Base-by-base conservation (phyloP, 2,113 vertebrate genomes). In the Capricornis sumatraensis region DNA sequence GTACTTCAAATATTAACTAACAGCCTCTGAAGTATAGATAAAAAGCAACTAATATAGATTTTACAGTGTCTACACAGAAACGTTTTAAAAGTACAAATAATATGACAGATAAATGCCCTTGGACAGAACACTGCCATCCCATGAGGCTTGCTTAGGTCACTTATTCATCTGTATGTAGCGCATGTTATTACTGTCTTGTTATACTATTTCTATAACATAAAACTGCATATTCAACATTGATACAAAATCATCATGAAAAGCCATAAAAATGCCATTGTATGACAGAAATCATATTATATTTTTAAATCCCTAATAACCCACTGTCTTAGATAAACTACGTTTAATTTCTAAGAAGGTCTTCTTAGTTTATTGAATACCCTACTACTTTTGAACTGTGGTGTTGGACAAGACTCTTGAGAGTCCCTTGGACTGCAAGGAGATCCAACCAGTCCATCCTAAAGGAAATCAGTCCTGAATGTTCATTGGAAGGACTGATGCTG, bases 1-100 rank as follows among this genome's bases (percentile, higher is more conserved):
- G 17, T 45, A 86, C 47, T 86, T 67, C 45, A 87, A 91, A 95
- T 86, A 93, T 88, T 82, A 91, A 95, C 43, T 84, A 60, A 81
- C 47, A 62, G 23, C 53, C 60, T 92, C 85, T 94, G 30, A 93
- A 64, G 33, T 91, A 0, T 33, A 94, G n/a, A 57, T 84, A 62
- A 76, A 95, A 85, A 19, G 14, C 87, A 96, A 79, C 28, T 53
- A 94, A 91, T 74, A 30, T 23, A 84, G 89, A 93, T 95, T 79
- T 94, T 57, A 86, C 33, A 45, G 47, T 64, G n/a, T 71, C 89
- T 90, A 36, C 3, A 4, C 40, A 40, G 40, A 84, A 89, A 19
- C 60, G 14, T 85, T 95, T 96, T 85, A 52, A 79, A 71, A 74
- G 79, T 60, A 60, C 10, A 60, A 85, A 90, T 33, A 36, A n/a